Conservation (phyloP, 2,888 invertebrate species). For the Lycophotia porphyrea region DNA sequence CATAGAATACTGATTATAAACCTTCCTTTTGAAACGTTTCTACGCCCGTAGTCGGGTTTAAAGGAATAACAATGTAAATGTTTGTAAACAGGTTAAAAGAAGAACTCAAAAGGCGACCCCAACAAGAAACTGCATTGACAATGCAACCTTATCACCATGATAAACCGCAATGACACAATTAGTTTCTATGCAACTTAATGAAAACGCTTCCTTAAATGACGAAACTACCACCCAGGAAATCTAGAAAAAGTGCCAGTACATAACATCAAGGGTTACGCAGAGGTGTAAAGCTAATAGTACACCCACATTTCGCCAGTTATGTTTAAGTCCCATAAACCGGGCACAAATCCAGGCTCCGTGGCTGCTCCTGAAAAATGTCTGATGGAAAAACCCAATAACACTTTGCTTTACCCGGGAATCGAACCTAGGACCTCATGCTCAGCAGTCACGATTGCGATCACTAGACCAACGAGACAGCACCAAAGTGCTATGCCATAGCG, state of each 20-base stretch:
- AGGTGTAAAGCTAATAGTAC: background rate
- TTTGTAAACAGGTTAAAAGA: background rate
- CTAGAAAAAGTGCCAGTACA: background rate
- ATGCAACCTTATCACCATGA: background rate
- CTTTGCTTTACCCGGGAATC: background rate
- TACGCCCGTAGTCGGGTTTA: too few species aligned
- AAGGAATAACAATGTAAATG: background rate
- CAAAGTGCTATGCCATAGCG: background rate
- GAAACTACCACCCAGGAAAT: background rate
- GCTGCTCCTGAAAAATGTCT: background rate
- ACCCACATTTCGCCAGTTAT: background rate
- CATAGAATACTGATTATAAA: too few species aligned
- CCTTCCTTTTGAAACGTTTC: too few species aligned
- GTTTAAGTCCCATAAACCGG: background rate
- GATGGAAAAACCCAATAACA: background rate
- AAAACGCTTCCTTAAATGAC: background rate
- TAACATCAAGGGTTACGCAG: background rate
- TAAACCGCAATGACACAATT: background rate
- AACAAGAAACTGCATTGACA: background rate
- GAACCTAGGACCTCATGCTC: background rate
- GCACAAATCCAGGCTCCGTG: background rate
- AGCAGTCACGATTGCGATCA: too few species aligned
- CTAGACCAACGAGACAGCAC: background rate
- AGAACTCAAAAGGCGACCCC: background rate
- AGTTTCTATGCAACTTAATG: background rate